Evolutionary conservation across 92 coral and sea anemone genomes (phyloP), one percentile per base, ranked within the genome.

Genomic region (Pocillopora meandrina): DNA sequence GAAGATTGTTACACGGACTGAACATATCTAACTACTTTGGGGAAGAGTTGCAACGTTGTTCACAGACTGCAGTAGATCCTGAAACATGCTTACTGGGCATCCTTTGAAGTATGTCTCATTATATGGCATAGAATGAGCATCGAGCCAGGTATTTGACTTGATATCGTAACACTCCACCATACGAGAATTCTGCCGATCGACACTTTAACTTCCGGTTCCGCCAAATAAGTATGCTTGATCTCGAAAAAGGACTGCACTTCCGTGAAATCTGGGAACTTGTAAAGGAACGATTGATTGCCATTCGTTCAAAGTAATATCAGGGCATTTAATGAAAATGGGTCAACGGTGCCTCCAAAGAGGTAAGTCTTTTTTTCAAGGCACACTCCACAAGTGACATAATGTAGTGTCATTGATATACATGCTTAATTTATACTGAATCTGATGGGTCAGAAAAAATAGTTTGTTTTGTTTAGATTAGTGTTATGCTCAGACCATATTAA

Each of bases 261-360:
- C 97, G 70, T 93, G 97, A 74, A 90, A 93, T 76, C 97, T 89
- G 71, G 90, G 95, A 79, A 93, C 89, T 74, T 79, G 93, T 95
- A 93, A 89, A 34, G 93, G 85, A 33, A 95, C 86, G 71, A 93
- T 92, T 14, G 77, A 72, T 56, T 89, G 91, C 97, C 97, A 93
- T 71, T 93, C 95, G 77, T 93, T 82, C 55, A 76, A 67, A 66
- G 80, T 68, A 16, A 83, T 71, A 83, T 93, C 92, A 87, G 84
- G 33, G 97, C 95, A 31, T 91, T 86, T 56, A 88, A 83, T 62
- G 97, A 91, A 75, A 90, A 93, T 52, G 92, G 91, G 72, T 93
- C 97, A 8, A 91, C 97, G 11, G 97, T 93, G 18, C 97, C 97
- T 20, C 97, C 97, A 84, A 91, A 89, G 64, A 93, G 74, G 78